phyloP scores from a whole-genome alignment of 2,888 invertebrate genomes.

The Malachius bipustulatus region DNA sequence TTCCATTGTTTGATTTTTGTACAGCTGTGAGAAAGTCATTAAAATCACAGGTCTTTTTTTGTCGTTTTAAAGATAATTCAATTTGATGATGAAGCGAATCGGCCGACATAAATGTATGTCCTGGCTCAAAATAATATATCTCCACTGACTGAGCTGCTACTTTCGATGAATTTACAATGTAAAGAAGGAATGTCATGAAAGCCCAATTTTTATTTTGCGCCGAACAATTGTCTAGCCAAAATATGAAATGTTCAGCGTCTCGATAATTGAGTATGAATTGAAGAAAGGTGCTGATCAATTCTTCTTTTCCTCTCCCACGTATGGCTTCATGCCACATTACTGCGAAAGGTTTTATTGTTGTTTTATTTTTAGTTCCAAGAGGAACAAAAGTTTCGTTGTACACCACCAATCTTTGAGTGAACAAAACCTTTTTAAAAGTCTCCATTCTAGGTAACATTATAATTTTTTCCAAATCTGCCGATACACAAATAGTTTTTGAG shows the following conservation, averaged over 20 bases:
- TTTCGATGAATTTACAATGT: constrained; percentile 13
- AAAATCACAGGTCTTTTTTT: constrained; percentile 6
- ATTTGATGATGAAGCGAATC: constrained; percentile 27
- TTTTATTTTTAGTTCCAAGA: background rate
- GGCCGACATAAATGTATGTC: constrained; percentile 27
- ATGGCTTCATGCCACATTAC: constrained; percentile 9
- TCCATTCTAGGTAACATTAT: constrained; percentile 11
- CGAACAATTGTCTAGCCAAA: constrained; percentile 19
- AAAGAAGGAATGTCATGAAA: constrained; percentile 14
- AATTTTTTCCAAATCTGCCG: constrained; percentile 14
- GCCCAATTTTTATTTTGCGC: constrained; percentile 18
- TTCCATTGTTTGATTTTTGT: constrained; percentile 5
- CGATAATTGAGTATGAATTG: constrained; percentile 14
- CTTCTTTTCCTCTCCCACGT: constrained; percentile 6
- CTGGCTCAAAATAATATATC: constrained; percentile 21
- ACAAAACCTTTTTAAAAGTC: constrained; percentile 10
- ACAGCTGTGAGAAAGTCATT: constrained; percentile 7
- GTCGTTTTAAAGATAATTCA: constrained; percentile 22
- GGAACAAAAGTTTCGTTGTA: constrained; percentile 12
- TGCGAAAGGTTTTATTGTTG: constrained; percentile 1
- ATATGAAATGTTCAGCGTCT: constrained; percentile 15
- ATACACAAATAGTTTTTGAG: constrained; percentile 11
- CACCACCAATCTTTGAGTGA: constrained; percentile 8
- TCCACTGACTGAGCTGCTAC: constrained; percentile 8
- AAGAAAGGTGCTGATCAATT: constrained; percentile 8